Conservation (phyloP, 1,140 invertebrate species). For the Saccostrea glomerata region DNA sequence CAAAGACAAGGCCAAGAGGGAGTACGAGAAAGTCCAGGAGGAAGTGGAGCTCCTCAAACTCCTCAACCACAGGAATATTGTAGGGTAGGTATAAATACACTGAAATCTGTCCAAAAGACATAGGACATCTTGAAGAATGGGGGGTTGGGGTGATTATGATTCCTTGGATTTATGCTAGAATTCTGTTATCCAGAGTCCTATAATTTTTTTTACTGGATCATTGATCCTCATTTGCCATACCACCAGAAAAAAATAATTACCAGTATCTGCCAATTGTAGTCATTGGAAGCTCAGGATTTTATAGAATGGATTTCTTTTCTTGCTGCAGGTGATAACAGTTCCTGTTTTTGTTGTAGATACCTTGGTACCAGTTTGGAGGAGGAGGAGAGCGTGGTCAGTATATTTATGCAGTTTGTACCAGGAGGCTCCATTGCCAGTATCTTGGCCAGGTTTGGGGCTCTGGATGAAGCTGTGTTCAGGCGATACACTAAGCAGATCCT, state of each 20-base stretch:
- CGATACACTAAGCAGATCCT: conserved; percentile 82
- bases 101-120: too few relatives aligned
- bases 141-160: too few relatives aligned
- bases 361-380: conserved; percentile 76
- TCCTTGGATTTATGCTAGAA: too few relatives aligned
- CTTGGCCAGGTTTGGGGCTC: conserved; percentile 76
- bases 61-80: conserved; percentile 77
- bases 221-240: too few relatives aligned
- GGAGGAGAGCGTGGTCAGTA: conserved; percentile 74
- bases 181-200: too few relatives aligned
- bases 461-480: conserved; percentile 77
- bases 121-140: too few relatives aligned
- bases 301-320: neutral
- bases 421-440: conserved; percentile 77
- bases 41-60: conserved; percentile 78
- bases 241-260: too few relatives aligned
- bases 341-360: conserved; percentile 66
- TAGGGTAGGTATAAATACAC: conserved; percentile 70
- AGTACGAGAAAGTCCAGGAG: conserved; percentile 78
- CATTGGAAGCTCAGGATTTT: too few relatives aligned
- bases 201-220: too few relatives aligned
- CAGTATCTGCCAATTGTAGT: too few relatives aligned
- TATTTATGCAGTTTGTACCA: conserved; percentile 79
- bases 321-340: neutral
- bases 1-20: conserved; percentile 73